Conservation (phyloP, 2,113 vertebrate species). For the Carollia perspicillata region DNA sequence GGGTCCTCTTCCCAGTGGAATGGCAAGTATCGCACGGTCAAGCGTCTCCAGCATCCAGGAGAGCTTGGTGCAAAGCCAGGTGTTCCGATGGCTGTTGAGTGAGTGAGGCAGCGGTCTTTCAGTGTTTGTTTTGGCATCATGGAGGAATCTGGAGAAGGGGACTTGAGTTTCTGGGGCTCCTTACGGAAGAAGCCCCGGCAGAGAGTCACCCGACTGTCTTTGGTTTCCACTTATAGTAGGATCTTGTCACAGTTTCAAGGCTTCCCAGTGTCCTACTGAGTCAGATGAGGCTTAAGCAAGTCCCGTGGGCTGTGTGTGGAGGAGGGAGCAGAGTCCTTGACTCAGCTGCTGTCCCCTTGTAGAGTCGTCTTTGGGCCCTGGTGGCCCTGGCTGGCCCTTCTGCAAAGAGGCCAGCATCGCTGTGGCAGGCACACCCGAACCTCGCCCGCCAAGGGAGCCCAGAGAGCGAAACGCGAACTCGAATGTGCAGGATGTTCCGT, state of each 20-base stretch:
- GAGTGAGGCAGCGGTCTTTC: neutral
- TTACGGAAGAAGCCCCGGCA: neutral
- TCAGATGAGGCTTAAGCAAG: neutral
- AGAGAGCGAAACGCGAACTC: neutral
- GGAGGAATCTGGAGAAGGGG: neutral
- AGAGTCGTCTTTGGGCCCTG: neutral
- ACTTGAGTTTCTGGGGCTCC: neutral
- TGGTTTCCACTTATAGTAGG: neutral
- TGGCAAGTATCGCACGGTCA: neutral
- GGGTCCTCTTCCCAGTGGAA: neutral
- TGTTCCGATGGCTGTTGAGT: neutral
- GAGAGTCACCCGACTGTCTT: neutral
- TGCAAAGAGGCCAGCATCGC: neutral
- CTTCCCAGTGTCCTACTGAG: neutral
- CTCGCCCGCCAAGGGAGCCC: neutral
- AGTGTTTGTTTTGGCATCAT: neutral
- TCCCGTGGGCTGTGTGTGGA: accelerated
- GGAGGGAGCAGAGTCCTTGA: neutral
- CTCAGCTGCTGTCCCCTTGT: neutral
- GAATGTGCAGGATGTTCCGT: neutral
- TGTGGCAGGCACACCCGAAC: neutral
- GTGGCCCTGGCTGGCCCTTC: neutral
- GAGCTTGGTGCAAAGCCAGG: neutral
- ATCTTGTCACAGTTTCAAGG: neutral
- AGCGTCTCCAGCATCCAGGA: accelerated